Evolutionary conservation across 2,113 vertebrate species (phyloP), one percentile per base, ranked within the genome.

Genomic region (Eudyptes chrysolophus): DNA sequence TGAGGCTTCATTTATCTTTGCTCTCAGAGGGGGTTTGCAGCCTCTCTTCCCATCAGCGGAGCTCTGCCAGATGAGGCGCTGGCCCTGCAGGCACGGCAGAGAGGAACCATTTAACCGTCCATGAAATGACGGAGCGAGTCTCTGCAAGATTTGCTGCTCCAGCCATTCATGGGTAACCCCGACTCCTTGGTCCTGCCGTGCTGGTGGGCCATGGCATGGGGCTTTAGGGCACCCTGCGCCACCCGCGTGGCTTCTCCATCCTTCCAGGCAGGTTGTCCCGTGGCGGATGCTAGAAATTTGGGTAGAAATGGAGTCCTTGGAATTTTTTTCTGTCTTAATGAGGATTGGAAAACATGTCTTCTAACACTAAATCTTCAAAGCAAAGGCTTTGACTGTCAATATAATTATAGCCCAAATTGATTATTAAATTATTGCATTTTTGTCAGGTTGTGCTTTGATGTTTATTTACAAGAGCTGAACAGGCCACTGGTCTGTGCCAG

Each of bases 151-250:
- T 81, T 54, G 13, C 62, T 77, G 78, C n/a, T 75, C 51, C 64
- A 68, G 40, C 21, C 21, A 0, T 7, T 38, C 0, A 0, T 3
- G 10, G 22, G 16, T 18, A 60, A 2, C 34, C 15, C 57, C 1
- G 0, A 1, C 10, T 27, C 21, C 76, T n/a, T 6, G n/a, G 64
- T 52, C 10, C 72, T 36, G 13, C 24, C 0, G 0, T 17, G 25
- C 38, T 58, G 38, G 24, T 40, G 32, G 36, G 32, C 5, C 1
- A 0, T 1, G 3, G n/a, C 21, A 6, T 2, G 8, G 0, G 10
- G 25, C 40, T 66, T 40, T 16, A 32, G 69, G 27, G 70, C 54
- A 2, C 4, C n/a, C 30, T 38, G 25, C 3, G 3, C 4, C 4
- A 48, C 38, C 42, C 4, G 0, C 14, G 0, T 11, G 3, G 0